Evolutionary conservation across 1,140 invertebrate genomes (phyloP).

Genomic region (Bilobella aurantiaca): DNA sequence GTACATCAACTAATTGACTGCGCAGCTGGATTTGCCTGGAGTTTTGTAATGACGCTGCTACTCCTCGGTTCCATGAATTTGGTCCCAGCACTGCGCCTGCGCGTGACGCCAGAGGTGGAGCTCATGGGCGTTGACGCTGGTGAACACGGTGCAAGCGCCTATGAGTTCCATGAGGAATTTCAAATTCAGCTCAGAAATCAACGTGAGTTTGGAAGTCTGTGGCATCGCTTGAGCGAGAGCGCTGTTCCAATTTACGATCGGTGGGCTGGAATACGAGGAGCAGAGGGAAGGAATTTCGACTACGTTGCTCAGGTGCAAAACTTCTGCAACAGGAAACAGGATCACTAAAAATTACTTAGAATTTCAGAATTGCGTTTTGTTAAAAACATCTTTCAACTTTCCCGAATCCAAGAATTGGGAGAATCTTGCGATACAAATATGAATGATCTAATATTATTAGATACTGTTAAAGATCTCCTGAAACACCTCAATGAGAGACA

Average conservation of each 20-base stretch:
- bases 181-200: background rate
- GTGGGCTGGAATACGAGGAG: background rate
- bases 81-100: conserved; percentile 27
- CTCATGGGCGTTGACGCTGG: conserved; percentile 20
- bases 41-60: conserved; percentile 22
- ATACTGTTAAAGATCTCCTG: too few species aligned
- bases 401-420: too few species aligned
- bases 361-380: too few species aligned
- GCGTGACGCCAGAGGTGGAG: conserved; percentile 18
- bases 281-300: background rate
- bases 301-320: background rate
- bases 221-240: background rate
- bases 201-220: background rate
- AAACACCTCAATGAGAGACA: too few species aligned
- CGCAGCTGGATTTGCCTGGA: conserved; percentile 22
- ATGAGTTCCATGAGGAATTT: conserved; percentile 26
- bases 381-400: too few species aligned
- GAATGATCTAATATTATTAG: too few species aligned
- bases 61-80: conserved; percentile 29
- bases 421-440: too few species aligned
- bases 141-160: conserved; percentile 24
- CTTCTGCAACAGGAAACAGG: background rate
- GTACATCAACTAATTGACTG: conserved; percentile 27
- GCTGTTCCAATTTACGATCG: background rate
- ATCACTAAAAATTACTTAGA: background rate